These are phyloP conservation scores for Plebejus melissa DNA, from an alignment of 2,888 invertebrate genomes.

Conservation along the genomic window DNA sequence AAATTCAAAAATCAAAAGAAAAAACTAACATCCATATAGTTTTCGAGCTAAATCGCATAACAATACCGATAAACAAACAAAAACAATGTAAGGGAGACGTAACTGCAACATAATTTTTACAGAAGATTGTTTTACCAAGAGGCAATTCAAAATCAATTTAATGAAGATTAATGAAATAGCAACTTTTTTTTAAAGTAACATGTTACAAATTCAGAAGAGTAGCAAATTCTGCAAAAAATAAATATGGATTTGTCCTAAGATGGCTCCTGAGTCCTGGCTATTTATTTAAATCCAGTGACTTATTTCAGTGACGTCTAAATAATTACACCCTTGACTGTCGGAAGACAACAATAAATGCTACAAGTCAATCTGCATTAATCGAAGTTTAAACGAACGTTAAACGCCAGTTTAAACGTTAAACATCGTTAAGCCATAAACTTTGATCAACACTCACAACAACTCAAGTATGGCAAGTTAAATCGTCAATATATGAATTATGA, in stretches of 20 bases:
- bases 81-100: conserved; percentile 61
- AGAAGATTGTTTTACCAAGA: too few species aligned
- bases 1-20: conserved; percentile 27
- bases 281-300: too few species aligned
- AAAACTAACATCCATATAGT: conserved; percentile 35
- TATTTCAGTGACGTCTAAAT: not conserved
- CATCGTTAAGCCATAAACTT: conserved; percentile 34
- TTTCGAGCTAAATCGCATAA: conserved; percentile 48
- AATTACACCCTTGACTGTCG: conserved; percentile 34
- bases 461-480: conserved; percentile 72
- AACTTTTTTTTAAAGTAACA: too few species aligned
- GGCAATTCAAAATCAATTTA: too few species aligned
- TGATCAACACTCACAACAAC: conserved; percentile 58
- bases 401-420: conserved; percentile 31
- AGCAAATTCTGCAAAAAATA: too few species aligned
- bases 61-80: conserved; percentile 66
- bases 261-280: not conserved
- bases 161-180: too few species aligned
- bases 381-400: conserved; percentile 32
- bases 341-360: conserved; percentile 54
- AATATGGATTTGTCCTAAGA: too few species aligned
- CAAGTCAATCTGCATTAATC: conserved; percentile 13
- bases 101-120: not conserved
- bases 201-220: too few species aligned
- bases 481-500: conserved; percentile 57